phyloP scores from a whole-genome alignment of 2,113 vertebrate genomes.

The Poeciliopsis prolifica region DNA sequence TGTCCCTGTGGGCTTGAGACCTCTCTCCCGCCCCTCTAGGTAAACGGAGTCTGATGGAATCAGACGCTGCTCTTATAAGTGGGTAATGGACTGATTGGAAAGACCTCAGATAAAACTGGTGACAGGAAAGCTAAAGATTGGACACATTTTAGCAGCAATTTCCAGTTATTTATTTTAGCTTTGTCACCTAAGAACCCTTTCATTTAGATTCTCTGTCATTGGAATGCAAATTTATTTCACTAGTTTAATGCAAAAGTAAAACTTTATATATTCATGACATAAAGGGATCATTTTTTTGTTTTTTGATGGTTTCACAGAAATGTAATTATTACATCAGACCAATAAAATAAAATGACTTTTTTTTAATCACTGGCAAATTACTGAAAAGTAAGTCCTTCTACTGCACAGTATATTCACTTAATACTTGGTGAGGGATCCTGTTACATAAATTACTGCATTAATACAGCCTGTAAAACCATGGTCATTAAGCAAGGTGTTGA shows the following conservation, averaged over 20 bases:
- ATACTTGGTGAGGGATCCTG: too few relatives aligned
- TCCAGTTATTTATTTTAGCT: slow-evolving; percentile 3
- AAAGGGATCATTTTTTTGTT: too few relatives aligned
- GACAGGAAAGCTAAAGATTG: slow-evolving; percentile 49
- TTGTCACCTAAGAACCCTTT: not conserved
- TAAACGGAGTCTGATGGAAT: slow-evolving; percentile 44
- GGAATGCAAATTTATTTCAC: not conserved
- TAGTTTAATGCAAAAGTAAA: not conserved
- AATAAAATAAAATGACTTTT: too few relatives aligned
- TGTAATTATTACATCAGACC: too few relatives aligned
- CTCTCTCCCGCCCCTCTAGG: slow-evolving; percentile 48
- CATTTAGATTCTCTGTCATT: not conserved
- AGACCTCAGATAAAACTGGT: slow-evolving; percentile 46
- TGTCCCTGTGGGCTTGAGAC: slow-evolving; percentile 44
- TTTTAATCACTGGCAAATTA: too few relatives aligned
- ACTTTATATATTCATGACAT: too few relatives aligned
- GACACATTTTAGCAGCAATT: slow-evolving; percentile 18
- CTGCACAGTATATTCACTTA: too few relatives aligned
- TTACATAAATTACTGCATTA: too few relatives aligned
- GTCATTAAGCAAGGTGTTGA: too few relatives aligned
- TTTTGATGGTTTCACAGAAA: too few relatives aligned
- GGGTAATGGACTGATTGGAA: slow-evolving; percentile 57
- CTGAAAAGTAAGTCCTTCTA: too few relatives aligned
- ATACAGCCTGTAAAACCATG: too few relatives aligned
- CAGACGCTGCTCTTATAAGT: slow-evolving; percentile 43